Conservation (phyloP, 2,797 vertebrate genomes). For the Discoglossus pictus region DNA sequence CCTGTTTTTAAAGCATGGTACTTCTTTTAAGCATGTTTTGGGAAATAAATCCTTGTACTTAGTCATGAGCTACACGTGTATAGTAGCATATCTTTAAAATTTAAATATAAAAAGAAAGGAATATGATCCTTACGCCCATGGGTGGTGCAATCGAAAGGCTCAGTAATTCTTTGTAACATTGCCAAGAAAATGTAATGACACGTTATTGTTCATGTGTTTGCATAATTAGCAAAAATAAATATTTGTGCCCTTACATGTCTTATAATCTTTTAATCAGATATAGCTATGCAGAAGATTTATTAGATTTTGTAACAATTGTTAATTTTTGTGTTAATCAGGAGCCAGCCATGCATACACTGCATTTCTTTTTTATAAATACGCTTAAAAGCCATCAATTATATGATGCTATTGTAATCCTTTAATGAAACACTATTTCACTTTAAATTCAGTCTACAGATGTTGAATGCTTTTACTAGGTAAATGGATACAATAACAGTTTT, state of each 20-base stretch:
- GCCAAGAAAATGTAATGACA: not conserved
- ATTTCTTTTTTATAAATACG: not conserved
- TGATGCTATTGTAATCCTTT: too few species aligned
- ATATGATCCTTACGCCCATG: not conserved
- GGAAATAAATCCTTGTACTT: too few species aligned
- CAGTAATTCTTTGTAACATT: not conserved
- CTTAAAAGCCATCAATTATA: not conserved
- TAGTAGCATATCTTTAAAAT: not conserved
- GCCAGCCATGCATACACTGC: not conserved
- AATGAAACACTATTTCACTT: too few species aligned
- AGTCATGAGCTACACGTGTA: not conserved
- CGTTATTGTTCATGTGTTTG: not conserved
- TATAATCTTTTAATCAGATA: constrained; percentile 25
- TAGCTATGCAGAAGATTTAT: constrained; percentile 24
- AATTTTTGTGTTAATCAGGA: constrained; percentile 19
- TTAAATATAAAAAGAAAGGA: not conserved
- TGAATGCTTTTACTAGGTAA: too few species aligned
- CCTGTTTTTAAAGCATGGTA: too few species aligned
- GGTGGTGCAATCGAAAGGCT: not conserved
- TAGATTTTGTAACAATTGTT: constrained; percentile 2
- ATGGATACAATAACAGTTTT: too few species aligned
- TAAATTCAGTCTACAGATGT: too few species aligned
- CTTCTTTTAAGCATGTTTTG: too few species aligned
- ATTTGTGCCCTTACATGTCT: constrained; percentile 12
- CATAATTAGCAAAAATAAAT: not conserved